Conservation (phyloP, 2,113 vertebrate species). For the Eira barbara region DNA sequence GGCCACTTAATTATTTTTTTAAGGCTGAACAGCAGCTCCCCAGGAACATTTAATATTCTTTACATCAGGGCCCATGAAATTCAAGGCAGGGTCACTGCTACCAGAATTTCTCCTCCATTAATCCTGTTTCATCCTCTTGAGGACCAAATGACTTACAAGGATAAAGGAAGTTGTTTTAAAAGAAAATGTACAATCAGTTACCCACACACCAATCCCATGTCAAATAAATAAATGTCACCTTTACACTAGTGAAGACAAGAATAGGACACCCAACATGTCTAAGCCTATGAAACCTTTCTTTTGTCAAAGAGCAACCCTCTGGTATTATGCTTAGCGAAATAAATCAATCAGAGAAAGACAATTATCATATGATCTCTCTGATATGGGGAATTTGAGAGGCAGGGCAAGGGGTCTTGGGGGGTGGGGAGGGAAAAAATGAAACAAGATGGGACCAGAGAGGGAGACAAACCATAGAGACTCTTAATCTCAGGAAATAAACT, state of each 20-base stretch:
- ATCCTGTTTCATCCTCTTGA: not conserved
- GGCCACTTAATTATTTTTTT: not conserved
- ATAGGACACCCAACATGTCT: not conserved
- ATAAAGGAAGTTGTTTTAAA: constrained; percentile 17
- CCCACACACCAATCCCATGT: not conserved
- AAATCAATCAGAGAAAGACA: too few relatives aligned
- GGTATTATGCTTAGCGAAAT: too few relatives aligned
- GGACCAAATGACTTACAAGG: not conserved
- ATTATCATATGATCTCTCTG: too few relatives aligned
- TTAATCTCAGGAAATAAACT: too few relatives aligned
- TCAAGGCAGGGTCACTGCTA: not conserved
- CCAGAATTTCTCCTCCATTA: not conserved
- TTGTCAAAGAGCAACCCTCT: not conserved
- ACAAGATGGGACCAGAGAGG: too few relatives aligned
- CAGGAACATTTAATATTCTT: not conserved
- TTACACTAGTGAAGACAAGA: not conserved
- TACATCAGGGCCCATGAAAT: not conserved
- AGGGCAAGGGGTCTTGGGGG: too few relatives aligned
- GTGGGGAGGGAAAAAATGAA: too few relatives aligned
- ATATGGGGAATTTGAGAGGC: too few relatives aligned
- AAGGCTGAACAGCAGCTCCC: not conserved
- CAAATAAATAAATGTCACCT: not conserved
- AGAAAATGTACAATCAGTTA: not conserved
- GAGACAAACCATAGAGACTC: too few relatives aligned
- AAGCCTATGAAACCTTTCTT: not conserved